Percentiles rank a stretch among this genome's conserved stretches.
These are phyloP conservation scores for Tachina lurida DNA, from an alignment of 2,888 invertebrate species.

Conservation along the genomic window DNA sequence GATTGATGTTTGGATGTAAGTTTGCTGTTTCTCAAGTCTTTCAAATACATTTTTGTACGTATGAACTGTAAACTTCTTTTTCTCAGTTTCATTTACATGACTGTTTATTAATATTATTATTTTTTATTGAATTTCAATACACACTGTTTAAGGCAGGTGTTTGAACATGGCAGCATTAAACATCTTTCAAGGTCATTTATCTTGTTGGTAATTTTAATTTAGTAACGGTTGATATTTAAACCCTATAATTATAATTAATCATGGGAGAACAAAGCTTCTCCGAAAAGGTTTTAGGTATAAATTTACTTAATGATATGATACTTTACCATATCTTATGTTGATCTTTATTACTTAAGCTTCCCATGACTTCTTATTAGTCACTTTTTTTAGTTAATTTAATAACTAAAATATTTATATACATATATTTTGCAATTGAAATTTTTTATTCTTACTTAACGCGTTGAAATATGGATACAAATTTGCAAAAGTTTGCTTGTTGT, in stretches of 20 bases:
- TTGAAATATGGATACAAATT: background rate
- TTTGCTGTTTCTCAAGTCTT: constrained; percentile 43
- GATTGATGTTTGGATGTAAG: background rate
- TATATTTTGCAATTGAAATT: background rate
- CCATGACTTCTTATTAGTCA: background rate
- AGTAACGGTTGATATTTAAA: constrained; percentile 21
- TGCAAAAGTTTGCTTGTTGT: too few relatives aligned
- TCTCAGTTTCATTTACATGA: background rate
- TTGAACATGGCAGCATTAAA: background rate
- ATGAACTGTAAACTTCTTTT: constrained; percentile 7
- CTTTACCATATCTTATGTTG: background rate
- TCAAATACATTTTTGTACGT: background rate
- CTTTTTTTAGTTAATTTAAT: background rate
- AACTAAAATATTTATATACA: too few relatives aligned
- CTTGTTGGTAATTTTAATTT: background rate
- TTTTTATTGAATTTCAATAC: background rate
- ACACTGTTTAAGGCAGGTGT: constrained; percentile 1
- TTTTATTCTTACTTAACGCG: background rate
- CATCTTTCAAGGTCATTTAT: constrained; percentile 51
- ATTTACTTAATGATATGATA: background rate
- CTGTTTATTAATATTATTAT: background rate
- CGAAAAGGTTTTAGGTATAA: background rate
- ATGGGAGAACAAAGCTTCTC: background rate
- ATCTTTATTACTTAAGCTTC: too few relatives aligned
- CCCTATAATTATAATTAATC: background rate